These are phyloP conservation scores for Barypeithes pellucidus DNA, from an alignment of 2,888 invertebrate genomes.

Conservation along the genomic window DNA sequence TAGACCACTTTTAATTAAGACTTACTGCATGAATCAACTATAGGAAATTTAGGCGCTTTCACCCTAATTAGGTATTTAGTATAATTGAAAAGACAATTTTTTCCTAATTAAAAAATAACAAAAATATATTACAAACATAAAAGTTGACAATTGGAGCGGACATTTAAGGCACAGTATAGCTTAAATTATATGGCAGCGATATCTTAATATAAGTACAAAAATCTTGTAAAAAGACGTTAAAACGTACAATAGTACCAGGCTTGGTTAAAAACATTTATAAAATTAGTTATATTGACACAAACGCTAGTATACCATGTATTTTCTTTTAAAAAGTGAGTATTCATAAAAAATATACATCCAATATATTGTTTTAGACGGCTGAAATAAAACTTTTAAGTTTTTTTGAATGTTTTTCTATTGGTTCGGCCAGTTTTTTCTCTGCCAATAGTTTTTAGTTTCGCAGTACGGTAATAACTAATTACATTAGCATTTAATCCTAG, in stretches of 20 bases:
- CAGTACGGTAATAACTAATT: no score
- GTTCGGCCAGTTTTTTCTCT: no score
- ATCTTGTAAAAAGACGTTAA: constrained; percentile 14
- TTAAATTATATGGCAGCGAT: constrained; percentile 21
- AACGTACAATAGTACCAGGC: neutral
- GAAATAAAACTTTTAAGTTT: no score
- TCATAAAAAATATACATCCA: neutral
- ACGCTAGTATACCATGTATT: neutral
- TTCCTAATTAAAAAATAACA: constrained; percentile 23
- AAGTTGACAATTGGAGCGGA: constrained; percentile 20
- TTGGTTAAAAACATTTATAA: neutral
- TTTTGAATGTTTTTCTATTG: no score
- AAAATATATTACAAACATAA: constrained; percentile 28
- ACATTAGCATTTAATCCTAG: no score
- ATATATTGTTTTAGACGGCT: no score
- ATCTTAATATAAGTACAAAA: constrained; percentile 16
- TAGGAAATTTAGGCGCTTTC: no score
- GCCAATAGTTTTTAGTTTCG: no score
- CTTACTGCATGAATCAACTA: no score
- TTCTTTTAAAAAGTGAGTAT: constrained; percentile 1
- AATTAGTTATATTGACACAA: neutral
- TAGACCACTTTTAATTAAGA: no score
- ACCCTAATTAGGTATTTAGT: no score
- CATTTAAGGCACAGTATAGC: constrained; percentile 27
- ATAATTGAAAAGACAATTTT: neutral